Evolutionary conservation across 2,113 vertebrate genomes (phyloP), one percentile per base, ranked within the genome.

Genomic region (Pungitius pungitius): DNA sequence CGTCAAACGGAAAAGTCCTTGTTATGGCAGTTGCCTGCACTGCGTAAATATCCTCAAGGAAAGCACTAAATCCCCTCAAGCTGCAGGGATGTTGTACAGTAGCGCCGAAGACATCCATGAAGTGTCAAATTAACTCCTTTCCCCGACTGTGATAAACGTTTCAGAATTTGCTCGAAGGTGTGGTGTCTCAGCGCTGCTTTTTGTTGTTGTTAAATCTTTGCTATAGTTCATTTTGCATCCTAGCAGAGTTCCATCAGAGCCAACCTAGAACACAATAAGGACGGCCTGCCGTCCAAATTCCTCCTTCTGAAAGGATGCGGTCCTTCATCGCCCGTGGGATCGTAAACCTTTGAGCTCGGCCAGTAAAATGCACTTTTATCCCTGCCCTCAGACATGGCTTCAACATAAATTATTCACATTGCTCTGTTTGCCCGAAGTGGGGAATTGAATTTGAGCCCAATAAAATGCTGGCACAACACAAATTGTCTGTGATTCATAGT

Each of bases 351-450:
- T 47, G 67, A 68, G 57, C 64, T 62, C 65, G 63, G 35, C 70
- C 73, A 76, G 69, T 47, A 75, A 51, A 62, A 35, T 4, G 11
- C 40, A 72, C 37, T 71, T 81, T 80, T 58, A 67, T 62, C 71
- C 62, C 37, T 54, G 69, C 74, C 58, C 30, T 66, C 54, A 81
- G 58, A 83, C 73, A 68, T 26, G 40, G 8, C 58, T 68, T 47
- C 54, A 20, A 11, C 75, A 83, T 89, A 43, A 82, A 83, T 82
- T 84, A 80, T 85, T 82, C 70, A 83, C 42, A 56, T 62, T 52
- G 42, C 43, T 65, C n/a, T 9, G 9, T 75, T 87, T 74, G 67
- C 68, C 26, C 82, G 15, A 71, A 77, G 66, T 55, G 63, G 67
- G 37, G 39, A 70, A 77, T 76, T 87, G 69, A 73, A 82, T 72